A percentile compares a stretch with the other conserved stretches of the same genome.
Evolutionary conservation across 2,113 vertebrate genomes (phyloP).

Genomic region (Cromileptes altivelis): DNA sequence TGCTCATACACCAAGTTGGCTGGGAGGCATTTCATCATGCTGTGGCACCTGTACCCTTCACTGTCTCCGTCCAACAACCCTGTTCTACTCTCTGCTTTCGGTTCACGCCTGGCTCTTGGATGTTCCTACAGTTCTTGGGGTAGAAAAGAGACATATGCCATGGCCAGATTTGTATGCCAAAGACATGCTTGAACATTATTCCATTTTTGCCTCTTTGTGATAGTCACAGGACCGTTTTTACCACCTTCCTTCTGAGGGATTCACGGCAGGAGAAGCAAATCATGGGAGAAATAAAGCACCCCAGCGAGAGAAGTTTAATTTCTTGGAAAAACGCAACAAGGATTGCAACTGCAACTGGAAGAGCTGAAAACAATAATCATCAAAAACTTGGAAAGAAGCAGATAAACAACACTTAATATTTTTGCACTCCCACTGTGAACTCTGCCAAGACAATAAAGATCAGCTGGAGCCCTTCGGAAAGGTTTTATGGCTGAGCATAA

Average conservation of each 20-base stretch:
- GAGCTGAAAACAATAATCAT: slow-evolving; percentile 69
- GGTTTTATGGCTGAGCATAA: slow-evolving; percentile 76
- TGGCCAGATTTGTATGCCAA: slow-evolving; percentile 19
- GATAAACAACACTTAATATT: slow-evolving; percentile 81
- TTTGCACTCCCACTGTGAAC: slow-evolving; percentile 63
- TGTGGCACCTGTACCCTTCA: slow-evolving; percentile 49
- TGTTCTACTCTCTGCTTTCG: slow-evolving; percentile 17
- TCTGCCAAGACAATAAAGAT: slow-evolving; percentile 76
- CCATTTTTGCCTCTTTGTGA: slow-evolving; percentile 30
- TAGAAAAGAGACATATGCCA: slow-evolving; percentile 22
- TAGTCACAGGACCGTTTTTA: background rate
- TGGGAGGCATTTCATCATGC: slow-evolving; percentile 48
- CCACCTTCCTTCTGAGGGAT: slow-evolving; percentile 21
- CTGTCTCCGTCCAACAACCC: slow-evolving; percentile 18
- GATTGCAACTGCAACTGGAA: slow-evolving; percentile 60
- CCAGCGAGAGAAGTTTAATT: slow-evolving; percentile 43
- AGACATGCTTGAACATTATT: slow-evolving; percentile 23
- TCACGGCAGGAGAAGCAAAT: slow-evolving; percentile 45
- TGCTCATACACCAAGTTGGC: slow-evolving; percentile 35
- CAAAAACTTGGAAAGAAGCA: slow-evolving; percentile 69
- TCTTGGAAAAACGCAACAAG: slow-evolving; percentile 59
- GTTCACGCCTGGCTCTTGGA: slow-evolving; percentile 26
- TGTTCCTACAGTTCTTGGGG: slow-evolving; percentile 25
- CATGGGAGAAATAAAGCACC: slow-evolving; percentile 9
- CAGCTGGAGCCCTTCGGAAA: slow-evolving; percentile 60